These are phyloP conservation scores for Cinclus cinclus DNA, from an alignment of 2,113 vertebrate species.

Conservation along the genomic window DNA sequence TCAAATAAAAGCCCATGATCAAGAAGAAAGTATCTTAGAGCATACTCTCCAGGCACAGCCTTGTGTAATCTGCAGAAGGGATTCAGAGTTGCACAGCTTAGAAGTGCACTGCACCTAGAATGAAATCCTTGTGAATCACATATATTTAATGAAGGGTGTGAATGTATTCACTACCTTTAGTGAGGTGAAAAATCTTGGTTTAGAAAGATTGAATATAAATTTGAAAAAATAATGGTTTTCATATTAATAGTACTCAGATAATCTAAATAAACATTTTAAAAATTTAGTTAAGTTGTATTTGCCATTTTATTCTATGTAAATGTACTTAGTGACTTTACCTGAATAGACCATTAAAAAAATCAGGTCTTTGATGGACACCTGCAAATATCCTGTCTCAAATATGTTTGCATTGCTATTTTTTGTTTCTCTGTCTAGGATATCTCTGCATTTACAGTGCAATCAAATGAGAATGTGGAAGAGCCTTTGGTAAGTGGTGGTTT, in stretches of 20 bases:
- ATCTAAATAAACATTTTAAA: neutral
- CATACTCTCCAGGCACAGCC: neutral
- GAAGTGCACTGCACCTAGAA: neutral
- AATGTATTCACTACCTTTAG: neutral
- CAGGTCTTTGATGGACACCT: neutral
- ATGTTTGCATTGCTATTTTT: neutral
- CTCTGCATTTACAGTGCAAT: conserved; percentile 78
- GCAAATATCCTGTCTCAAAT: neutral
- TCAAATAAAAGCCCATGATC: neutral
- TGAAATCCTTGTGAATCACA: neutral
- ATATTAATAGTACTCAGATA: neutral
- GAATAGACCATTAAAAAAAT: neutral
- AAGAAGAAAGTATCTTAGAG: neutral
- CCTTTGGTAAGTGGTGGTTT: conserved; percentile 80
- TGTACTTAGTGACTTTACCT: neutral
- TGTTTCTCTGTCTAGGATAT: conserved; percentile 69
- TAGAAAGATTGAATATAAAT: neutral
- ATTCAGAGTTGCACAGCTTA: neutral
- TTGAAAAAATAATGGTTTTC: neutral
- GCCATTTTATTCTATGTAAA: neutral
- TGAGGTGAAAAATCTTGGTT: neutral
- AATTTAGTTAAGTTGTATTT: neutral
- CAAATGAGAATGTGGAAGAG: conserved; percentile 73
- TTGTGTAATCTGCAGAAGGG: neutral
- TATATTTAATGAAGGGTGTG: neutral